Percentiles rank a stretch among this genome's conserved stretches.
Conservation (phyloP, 2,113 vertebrate species). For the Gasterosteus aculeatus region DNA sequence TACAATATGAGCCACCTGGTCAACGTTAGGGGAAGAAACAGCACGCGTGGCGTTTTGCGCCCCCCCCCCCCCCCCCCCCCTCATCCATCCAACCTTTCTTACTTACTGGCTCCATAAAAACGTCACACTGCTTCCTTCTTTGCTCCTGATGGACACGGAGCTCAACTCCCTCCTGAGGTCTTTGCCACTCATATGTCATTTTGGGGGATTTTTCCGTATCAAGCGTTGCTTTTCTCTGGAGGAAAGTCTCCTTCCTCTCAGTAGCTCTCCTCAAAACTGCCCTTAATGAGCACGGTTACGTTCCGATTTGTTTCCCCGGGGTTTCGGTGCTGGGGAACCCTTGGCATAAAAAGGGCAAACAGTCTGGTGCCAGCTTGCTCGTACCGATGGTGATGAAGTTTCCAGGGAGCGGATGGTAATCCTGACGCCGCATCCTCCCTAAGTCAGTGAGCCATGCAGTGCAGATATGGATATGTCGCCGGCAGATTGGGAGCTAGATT, state of each 20-base stretch:
- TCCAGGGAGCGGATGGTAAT: constrained; percentile 75
- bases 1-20: neutral
- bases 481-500: constrained; percentile 78
- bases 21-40: neutral
- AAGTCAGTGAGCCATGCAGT: constrained; percentile 77
- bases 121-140: neutral
- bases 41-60: too few relatives aligned
- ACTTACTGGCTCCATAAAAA: neutral
- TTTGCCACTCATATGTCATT: constrained; percentile 13
- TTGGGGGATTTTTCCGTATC: constrained; percentile 5
- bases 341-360: constrained; percentile 73
- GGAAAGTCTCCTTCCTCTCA: constrained; percentile 3
- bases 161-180: neutral
- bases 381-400: constrained; percentile 74
- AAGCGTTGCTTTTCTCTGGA: neutral
- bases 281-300: constrained; percentile 54
- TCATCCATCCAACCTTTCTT: too few relatives aligned
- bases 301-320: constrained; percentile 54
- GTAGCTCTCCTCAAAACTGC: constrained; percentile 37
- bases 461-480: constrained; percentile 77
- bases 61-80: too few relatives aligned
- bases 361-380: constrained; percentile 46
- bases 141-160: constrained; percentile 3
- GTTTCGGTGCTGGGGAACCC: constrained; percentile 59
- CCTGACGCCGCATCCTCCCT: constrained; percentile 73